These are phyloP conservation scores for Typhlichthys subterraneus DNA, from an alignment of 2,797 vertebrate species.

Conservation along the genomic window DNA sequence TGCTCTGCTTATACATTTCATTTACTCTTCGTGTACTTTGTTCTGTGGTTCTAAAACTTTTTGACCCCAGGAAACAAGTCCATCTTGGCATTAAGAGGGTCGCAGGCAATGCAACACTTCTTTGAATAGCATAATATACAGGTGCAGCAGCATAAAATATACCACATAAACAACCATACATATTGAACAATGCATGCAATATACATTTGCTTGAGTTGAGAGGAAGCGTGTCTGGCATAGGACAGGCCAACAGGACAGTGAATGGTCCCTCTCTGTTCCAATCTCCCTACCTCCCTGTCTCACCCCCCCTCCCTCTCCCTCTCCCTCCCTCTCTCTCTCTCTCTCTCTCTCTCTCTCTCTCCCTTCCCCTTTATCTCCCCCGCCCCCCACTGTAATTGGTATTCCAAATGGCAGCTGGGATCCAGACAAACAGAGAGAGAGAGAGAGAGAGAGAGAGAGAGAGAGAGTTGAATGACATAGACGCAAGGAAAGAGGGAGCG, in stretches of 20 bases:
- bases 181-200: too few species aligned
- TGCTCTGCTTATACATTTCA: conserved; percentile 45
- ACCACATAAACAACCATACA: too few species aligned
- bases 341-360: conserved; percentile 9
- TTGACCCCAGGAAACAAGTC: too few species aligned
- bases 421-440: conserved; percentile 81
- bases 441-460: conserved; percentile 47
- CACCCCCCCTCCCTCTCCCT: conserved; percentile 18
- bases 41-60: too few species aligned
- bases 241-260: too few species aligned
- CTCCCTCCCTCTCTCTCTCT: conserved; percentile 17
- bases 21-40: conserved; percentile 7
- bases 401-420: conserved; percentile 85
- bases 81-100: too few species aligned
- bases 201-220: too few species aligned
- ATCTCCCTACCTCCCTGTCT: not conserved
- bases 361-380: conserved; percentile 40
- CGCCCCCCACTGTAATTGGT: conserved; percentile 81
- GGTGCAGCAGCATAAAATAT: too few species aligned
- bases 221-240: too few species aligned
- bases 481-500: not conserved
- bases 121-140: too few species aligned
- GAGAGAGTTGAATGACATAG: not conserved
- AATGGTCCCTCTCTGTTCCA: not conserved
- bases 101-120: too few species aligned